These are phyloP conservation scores for Dorcus hopei DNA, from an alignment of 2,888 invertebrate species.

Conservation along the genomic window DNA sequence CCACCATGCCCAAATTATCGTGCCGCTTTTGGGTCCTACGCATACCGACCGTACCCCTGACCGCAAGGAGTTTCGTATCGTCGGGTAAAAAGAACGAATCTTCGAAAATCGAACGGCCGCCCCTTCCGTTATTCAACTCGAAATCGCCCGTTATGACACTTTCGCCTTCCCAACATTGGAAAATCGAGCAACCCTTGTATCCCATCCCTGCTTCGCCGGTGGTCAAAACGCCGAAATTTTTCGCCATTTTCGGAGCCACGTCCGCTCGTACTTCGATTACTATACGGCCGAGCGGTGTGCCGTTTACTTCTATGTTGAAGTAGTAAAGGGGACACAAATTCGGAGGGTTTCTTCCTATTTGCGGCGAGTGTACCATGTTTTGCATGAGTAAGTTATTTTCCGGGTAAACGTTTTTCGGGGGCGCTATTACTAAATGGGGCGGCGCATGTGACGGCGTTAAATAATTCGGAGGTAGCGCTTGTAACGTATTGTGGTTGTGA, in stretches of 20 bases:
- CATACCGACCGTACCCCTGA: conserved; percentile 79
- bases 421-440: conserved; percentile 30
- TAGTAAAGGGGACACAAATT: conserved; percentile 69
- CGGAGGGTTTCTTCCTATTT: conserved; percentile 55
- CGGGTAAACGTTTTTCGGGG: conserved; percentile 44
- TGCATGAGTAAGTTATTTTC: conserved; percentile 45
- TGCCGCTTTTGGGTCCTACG: conserved; percentile 75
- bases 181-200: conserved; percentile 76
- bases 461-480: conserved; percentile 39
- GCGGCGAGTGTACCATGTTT: conserved; percentile 53
- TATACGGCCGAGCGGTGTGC: conserved; percentile 66
- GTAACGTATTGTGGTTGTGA: conserved; percentile 47
- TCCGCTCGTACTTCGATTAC: conserved; percentile 75
- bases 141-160: conserved; percentile 80
- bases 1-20: conserved; percentile 78
- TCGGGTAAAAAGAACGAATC: conserved; percentile 78
- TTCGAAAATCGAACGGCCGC: conserved; percentile 73
- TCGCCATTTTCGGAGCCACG: conserved; percentile 77
- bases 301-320: conserved; percentile 74
- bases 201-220: conserved; percentile 73
- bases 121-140: conserved; percentile 76
- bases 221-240: conserved; percentile 70
- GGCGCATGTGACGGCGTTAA: conserved; percentile 32
- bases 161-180: conserved; percentile 80
- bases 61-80: conserved; percentile 72